These are phyloP conservation scores for Megalops atlanticus DNA, from an alignment of 2,113 vertebrate genomes.

Conservation along the genomic window DNA sequence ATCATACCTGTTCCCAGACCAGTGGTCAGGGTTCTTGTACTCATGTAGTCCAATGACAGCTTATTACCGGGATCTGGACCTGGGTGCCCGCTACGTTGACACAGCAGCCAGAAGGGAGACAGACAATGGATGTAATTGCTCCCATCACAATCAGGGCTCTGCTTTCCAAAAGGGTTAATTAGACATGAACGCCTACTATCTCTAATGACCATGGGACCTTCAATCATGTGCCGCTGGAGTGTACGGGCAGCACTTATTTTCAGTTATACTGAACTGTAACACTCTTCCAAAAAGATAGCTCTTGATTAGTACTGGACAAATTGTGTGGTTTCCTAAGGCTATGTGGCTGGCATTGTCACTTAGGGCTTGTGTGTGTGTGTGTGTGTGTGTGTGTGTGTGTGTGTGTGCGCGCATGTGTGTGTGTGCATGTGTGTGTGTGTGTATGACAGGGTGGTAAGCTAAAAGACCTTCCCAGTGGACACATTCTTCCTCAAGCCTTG, in stretches of 20 bases:
- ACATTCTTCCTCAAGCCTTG: neutral
- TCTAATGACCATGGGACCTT: neutral
- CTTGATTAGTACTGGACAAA: neutral
- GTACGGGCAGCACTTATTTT: neutral
- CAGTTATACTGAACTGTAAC: too few relatives aligned
- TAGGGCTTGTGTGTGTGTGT: neutral
- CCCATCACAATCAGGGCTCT: neutral
- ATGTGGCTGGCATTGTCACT: neutral
- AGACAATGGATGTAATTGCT: neutral
- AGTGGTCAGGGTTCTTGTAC: slow-evolving; percentile 46
- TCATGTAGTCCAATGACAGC: slow-evolving; percentile 29
- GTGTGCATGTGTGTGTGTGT: neutral
- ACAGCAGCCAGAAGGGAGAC: neutral
- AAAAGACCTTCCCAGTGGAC: neutral
- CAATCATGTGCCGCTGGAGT: too few relatives aligned
- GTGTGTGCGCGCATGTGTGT: neutral
- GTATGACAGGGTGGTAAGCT: neutral
- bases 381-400: neutral
- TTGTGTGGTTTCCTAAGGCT: neutral
- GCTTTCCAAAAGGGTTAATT: neutral
- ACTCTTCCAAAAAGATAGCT: too few relatives aligned
- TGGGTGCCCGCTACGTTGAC: too few relatives aligned
- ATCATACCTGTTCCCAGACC: slow-evolving; percentile 37
- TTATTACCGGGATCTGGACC: slow-evolving; percentile 41
- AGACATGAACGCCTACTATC: neutral